Evolutionary conservation across 2,797 vertebrate species (phyloP), one percentile per base, ranked within the genome.

Genomic region (Todus mexicanus): DNA sequence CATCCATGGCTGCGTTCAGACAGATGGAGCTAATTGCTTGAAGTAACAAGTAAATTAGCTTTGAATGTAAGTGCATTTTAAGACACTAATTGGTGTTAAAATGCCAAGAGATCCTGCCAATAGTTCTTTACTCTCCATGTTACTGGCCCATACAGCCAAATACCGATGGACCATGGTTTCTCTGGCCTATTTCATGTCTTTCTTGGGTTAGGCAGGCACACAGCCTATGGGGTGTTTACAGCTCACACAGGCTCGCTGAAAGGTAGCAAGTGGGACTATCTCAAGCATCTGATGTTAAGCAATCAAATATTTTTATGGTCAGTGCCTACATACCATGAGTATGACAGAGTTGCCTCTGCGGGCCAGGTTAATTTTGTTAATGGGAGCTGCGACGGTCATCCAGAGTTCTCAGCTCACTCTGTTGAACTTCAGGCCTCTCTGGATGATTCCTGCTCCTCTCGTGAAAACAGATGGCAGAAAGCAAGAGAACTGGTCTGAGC

Each of bases 11-110:
- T 78, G 71, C 42, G 29, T 51, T 64, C 56, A 60, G 84, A 81
- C 47, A 85, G 85, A 83, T 87, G 85, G 82, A 92, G 82, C 82
- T 84, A 76, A 92, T 90, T 88, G 53, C 82, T 53, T 76, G 38
- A 85, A 87, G 68, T 79, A 73, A 60, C 3, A 4, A 79, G 54
- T 82, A 87, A 89, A 96, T 82, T 83, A 85, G 47, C 71, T 82
- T 65, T 25, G 68, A 87, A 72, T 64, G 51, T 82, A 84, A 89
- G 66, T 65, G 51, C 37, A 82, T 91, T 94, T 83, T 84, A 91
- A 92, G 50, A 35, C 56, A 37, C n/a, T 85, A 90, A 90, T 73
- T 87, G 65, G 60, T 51, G 23, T 84, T 94, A 79, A 89, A 45
- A 51, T 79, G 68, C 72, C 84, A 84, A 45, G 59, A 64, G 37